A percentile compares a stretch with the other conserved stretches of the same genome.
These are phyloP conservation scores for Brevipalpus yothersi DNA, from an alignment of 1,140 invertebrate genomes.

Conservation along the genomic window DNA sequence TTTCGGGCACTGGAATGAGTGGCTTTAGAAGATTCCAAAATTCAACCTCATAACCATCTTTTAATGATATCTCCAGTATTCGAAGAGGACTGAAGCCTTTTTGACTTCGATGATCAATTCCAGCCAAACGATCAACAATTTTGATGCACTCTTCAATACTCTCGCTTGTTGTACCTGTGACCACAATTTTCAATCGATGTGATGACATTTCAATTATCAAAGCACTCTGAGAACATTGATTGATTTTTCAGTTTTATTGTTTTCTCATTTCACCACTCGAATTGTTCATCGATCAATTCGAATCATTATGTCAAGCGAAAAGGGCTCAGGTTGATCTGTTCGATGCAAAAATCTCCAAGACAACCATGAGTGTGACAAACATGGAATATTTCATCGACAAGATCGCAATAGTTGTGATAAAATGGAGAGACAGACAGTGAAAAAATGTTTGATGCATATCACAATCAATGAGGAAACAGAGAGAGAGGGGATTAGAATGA, in stretches of 20 bases:
- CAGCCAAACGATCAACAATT: background rate
- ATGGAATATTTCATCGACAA: background rate
- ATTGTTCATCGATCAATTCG: background rate
- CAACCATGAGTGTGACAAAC: background rate
- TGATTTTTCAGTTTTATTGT: background rate
- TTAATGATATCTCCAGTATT: background rate
- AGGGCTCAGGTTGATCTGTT: background rate
- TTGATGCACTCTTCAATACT: background rate
- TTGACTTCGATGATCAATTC: background rate
- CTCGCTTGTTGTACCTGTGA: background rate
- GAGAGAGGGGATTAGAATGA: background rate
- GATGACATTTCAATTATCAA: background rate
- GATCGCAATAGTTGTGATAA: background rate
- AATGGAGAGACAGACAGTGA: too few relatives aligned
- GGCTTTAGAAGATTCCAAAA: background rate
- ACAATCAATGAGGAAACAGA: too few relatives aligned
- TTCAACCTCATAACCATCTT: background rate
- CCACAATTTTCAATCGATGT: background rate
- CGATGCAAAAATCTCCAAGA: background rate
- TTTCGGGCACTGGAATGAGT: background rate
- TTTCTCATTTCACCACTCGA: background rate
- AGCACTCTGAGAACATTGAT: background rate
- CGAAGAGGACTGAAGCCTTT: background rate
- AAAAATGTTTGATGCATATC: too few relatives aligned
- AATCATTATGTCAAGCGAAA: background rate